These are phyloP conservation scores for Ceratina australensis DNA, from an alignment of 1,140 invertebrate genomes.

Conservation along the genomic window DNA sequence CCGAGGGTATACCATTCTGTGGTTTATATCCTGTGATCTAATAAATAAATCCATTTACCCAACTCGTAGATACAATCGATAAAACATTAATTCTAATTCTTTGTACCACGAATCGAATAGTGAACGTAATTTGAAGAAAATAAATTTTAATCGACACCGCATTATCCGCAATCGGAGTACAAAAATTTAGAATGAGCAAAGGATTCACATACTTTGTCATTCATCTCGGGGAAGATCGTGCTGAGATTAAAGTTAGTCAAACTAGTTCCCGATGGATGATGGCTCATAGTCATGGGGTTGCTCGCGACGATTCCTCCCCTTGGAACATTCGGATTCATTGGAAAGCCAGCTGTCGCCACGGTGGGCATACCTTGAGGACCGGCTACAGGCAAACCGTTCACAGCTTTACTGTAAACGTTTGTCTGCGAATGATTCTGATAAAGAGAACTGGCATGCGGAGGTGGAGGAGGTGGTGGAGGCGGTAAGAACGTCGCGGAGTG, in stretches of 20 bases:
- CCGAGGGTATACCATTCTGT: constrained; percentile 70
- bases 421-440: constrained; percentile 75
- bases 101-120: background rate
- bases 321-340: constrained; percentile 63
- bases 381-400: constrained; percentile 64
- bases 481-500: constrained; percentile 67
- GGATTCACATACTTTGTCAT: constrained; percentile 80
- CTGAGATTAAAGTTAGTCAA: constrained; percentile 85
- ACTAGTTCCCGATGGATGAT: constrained; percentile 79
- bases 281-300: constrained; percentile 70
- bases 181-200: background rate
- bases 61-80: background rate
- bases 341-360: constrained; percentile 50
- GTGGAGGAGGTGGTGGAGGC: constrained; percentile 33
- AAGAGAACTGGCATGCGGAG: constrained; percentile 67
- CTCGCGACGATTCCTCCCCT: constrained; percentile 56
- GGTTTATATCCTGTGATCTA: constrained; percentile 76
- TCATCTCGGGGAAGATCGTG: constrained; percentile 86
- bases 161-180: background rate
- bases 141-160: no score
- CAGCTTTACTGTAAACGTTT: constrained; percentile 71
- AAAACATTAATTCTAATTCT: background rate
- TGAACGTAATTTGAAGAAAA: no score
- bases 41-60: constrained; percentile 20
- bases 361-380: constrained; percentile 61